These are phyloP conservation scores for Cetonia aurata DNA, from an alignment of 2,888 invertebrate genomes.

Conservation along the genomic window DNA sequence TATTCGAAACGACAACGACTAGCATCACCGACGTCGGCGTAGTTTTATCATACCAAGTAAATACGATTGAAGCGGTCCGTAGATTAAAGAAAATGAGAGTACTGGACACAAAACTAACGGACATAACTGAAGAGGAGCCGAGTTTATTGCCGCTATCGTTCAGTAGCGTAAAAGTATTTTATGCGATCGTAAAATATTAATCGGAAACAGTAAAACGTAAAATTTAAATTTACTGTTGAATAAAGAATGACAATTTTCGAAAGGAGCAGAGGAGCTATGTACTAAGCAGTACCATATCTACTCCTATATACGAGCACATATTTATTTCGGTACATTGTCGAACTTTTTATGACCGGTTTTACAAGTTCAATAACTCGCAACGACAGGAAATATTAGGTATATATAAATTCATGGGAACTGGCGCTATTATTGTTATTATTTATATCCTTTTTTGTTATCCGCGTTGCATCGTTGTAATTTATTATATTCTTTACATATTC, in stretches of 20 bases:
- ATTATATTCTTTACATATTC: constrained; percentile 24
- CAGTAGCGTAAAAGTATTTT: constrained; percentile 41
- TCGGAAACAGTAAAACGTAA: constrained; percentile 40
- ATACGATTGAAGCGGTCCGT: background rate
- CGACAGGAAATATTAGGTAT: constrained; percentile 39
- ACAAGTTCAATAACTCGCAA: constrained; percentile 40
- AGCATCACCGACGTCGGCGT: no score
- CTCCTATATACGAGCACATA: constrained; percentile 27
- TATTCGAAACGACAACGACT: constrained; percentile 18
- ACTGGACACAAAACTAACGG: constrained; percentile 33
- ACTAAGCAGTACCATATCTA: constrained; percentile 10
- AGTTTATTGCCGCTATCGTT: constrained; percentile 39
- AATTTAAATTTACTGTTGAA: constrained; percentile 42
- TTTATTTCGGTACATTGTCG: constrained; percentile 40
- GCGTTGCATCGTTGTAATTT: constrained; percentile 30
- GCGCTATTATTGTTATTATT: constrained; percentile 40
- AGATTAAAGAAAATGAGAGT: constrained; percentile 38
- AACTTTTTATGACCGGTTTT: constrained; percentile 41
- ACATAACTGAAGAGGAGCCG: constrained; percentile 31
- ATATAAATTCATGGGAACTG: constrained; percentile 39
- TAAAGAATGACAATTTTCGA: constrained; percentile 37
- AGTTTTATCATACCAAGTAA: constrained; percentile 4
- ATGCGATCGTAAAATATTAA: constrained; percentile 41
- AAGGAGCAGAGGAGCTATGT: constrained; percentile 18
- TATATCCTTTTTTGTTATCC: constrained; percentile 32